phyloP scores from a whole-genome alignment of 2,113 vertebrate genomes.

The Thalassarche chlororhynchos region DNA sequence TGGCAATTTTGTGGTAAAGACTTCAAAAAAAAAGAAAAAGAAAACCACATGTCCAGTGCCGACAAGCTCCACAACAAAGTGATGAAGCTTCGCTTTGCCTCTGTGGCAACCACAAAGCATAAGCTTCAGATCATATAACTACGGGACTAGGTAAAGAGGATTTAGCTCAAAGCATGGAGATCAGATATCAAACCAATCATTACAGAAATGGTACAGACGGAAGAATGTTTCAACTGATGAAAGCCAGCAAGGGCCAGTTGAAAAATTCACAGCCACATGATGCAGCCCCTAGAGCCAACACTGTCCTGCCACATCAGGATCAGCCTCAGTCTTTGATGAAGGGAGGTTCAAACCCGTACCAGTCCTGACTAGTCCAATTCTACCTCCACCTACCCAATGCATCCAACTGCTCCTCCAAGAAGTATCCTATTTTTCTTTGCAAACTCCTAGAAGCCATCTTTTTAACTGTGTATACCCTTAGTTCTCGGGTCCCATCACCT shows the following conservation, averaged over 20 bases:
- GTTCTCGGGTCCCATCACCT: not conserved
- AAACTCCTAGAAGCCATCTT: not conserved
- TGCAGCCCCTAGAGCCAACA: not conserved
- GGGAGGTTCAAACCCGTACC: not conserved
- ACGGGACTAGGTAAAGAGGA: not conserved
- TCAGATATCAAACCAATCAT: not conserved
- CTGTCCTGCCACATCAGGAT: not conserved
- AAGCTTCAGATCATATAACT: not conserved
- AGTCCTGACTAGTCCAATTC: not conserved
- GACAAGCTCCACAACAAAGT: not conserved
- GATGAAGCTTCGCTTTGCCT: not conserved
- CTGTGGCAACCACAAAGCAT: slow-evolving; percentile 60
- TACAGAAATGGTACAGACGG: not conserved
- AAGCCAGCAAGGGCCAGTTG: not conserved
- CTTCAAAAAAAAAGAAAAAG: not conserved
- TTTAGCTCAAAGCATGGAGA: not conserved
- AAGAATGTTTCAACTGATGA: not conserved
- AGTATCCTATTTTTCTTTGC: not conserved
- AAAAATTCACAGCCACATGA: not conserved
- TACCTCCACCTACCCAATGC: not conserved
- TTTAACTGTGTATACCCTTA: not conserved
- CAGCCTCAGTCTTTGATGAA: not conserved
- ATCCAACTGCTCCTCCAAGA: not conserved
- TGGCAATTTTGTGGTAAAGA: slow-evolving; percentile 49
- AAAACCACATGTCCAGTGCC: not conserved